Evolutionary conservation across 2,113 vertebrate genomes (phyloP).

Genomic region (Pholis gunnellus): DNA sequence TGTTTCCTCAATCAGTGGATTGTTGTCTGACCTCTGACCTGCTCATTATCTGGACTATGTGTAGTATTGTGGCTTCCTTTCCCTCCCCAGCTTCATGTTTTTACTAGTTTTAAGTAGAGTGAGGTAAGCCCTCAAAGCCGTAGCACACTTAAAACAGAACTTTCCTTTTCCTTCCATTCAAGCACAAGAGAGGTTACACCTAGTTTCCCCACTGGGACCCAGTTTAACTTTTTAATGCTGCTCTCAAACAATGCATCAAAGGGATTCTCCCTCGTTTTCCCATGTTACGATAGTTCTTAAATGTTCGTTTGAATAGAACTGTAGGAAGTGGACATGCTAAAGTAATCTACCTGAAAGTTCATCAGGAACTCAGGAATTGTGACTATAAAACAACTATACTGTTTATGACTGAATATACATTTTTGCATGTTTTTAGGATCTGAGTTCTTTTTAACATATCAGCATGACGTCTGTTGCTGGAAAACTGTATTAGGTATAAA

Average conservation of each 20-base stretch:
- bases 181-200: constrained; percentile 30
- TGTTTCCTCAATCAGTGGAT: neutral
- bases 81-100: constrained; percentile 18
- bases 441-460: neutral
- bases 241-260: constrained; percentile 38
- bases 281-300: neutral
- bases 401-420: neutral
- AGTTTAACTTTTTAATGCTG: constrained; percentile 5
- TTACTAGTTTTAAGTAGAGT: constrained; percentile 1
- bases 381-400: neutral
- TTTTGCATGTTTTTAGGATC: neutral
- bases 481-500: neutral
- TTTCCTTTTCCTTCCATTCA: constrained; percentile 59
- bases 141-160: constrained; percentile 31
- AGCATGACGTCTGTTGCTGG: neutral
- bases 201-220: constrained; percentile 18
- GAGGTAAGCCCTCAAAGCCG: neutral
- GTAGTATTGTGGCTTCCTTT: constrained; percentile 19
- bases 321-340: neutral
- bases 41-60: constrained; percentile 13
- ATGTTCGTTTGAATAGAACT: neutral
- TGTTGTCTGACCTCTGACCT: constrained; percentile 42
- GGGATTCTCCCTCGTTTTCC: neutral
- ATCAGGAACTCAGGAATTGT: neutral
- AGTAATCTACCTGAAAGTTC: neutral